Percentiles rank a stretch among this genome's conserved stretches.
Evolutionary conservation across 2,113 vertebrate species (phyloP).

Genomic region (Burhinus oedicnemus): DNA sequence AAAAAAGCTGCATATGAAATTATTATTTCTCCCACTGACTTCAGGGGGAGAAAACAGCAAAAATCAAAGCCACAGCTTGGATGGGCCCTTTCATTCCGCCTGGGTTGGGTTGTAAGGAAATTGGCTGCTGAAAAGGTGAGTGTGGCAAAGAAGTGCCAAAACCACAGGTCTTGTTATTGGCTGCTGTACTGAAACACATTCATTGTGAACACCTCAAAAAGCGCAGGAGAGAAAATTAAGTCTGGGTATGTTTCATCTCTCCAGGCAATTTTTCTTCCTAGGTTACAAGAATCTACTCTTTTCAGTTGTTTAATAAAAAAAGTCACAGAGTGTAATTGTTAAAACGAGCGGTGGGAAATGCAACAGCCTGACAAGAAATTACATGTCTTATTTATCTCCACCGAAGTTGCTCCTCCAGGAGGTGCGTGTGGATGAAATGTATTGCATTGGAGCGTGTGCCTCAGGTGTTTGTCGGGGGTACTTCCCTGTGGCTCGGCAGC

Average conservation of each 20-base stretch:
- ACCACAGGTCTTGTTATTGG: not conserved
- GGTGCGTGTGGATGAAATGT: not conserved
- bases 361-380: slow-evolving; percentile 53
- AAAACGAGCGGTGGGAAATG: slow-evolving; percentile 3
- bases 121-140: not conserved
- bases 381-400: slow-evolving; percentile 48
- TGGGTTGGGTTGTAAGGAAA: not conserved
- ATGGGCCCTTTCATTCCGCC: not conserved
- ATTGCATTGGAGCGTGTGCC: not conserved
- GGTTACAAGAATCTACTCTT: slow-evolving; percentile 30
- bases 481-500: not conserved
- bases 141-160: not conserved
- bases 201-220: slow-evolving; percentile 10
- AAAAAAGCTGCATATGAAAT: slow-evolving; percentile 20
- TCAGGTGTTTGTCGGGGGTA: not conserved
- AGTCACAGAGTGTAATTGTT: slow-evolving; percentile 31
- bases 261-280: slow-evolving; percentile 32
- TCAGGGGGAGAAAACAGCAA: not conserved
- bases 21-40: not conserved
- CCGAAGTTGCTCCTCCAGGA: not conserved
- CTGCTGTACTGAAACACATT: not conserved
- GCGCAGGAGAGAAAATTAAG: slow-evolving; percentile 10
- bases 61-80: not conserved
- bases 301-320: slow-evolving; percentile 28
- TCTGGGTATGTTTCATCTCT: slow-evolving; percentile 45